phyloP scores from a whole-genome alignment of 1,140 invertebrate species.

The Papilio polyxenes region DNA sequence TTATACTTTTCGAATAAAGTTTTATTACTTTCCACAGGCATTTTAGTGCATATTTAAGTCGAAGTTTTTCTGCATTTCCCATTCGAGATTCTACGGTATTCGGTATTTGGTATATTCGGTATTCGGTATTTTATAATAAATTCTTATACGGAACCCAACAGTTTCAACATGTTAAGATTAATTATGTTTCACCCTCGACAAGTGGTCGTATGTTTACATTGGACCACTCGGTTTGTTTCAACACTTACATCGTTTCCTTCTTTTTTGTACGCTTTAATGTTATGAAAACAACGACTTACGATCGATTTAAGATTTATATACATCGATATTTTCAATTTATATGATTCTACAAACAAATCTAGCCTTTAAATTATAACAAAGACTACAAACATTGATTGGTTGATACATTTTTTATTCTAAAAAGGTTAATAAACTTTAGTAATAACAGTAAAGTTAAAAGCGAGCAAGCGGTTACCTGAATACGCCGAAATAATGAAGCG shows the following conservation, averaged over 20 bases:
- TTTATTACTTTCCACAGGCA: too few species aligned
- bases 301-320: conserved; percentile 16
- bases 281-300: conserved; percentile 41
- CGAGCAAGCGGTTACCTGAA: too few species aligned
- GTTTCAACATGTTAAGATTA: background rate
- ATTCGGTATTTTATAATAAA: too few species aligned
- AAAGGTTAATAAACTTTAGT: background rate
- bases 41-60: too few species aligned
- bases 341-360: too few species aligned
- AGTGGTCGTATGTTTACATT: conserved; percentile 48
- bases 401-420: background rate
- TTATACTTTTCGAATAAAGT: too few species aligned
- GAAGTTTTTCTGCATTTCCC: too few species aligned
- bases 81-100: too few species aligned
- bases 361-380: too few species aligned
- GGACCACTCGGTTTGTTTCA: conserved; percentile 46
- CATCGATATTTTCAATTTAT: background rate
- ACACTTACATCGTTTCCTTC: conserved; percentile 46
- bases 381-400: background rate
- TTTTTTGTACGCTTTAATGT: conserved; percentile 32
- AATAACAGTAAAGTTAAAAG: background rate
- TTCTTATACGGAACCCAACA: background rate
- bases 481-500: too few species aligned
- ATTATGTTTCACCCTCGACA: background rate
- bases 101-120: too few species aligned